Percentiles rank a stretch among this genome's conserved stretches.
These are phyloP conservation scores for Neotoxoptera formosana DNA, from an alignment of 1,140 invertebrate genomes.

Conservation along the genomic window DNA sequence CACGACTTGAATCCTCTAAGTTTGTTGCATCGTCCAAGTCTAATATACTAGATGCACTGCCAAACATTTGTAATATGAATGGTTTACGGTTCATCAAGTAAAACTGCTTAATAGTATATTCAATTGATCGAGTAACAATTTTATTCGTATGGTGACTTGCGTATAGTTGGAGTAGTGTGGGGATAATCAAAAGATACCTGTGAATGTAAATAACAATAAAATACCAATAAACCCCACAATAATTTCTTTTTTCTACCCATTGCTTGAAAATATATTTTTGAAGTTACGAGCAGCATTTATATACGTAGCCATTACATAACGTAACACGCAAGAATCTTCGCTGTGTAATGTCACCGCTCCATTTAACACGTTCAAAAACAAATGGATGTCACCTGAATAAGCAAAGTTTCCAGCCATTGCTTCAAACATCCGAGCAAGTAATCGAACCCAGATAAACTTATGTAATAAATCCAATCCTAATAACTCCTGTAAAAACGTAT, in stretches of 20 bases:
- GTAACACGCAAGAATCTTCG: constrained; percentile 93
- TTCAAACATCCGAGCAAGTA: constrained; percentile 97
- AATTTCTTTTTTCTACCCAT: constrained; percentile 72
- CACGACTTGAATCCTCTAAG: constrained; percentile 81
- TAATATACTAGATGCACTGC: constrained; percentile 93
- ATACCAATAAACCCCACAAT: neutral
- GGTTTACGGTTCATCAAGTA: constrained; percentile 98
- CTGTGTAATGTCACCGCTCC: constrained; percentile 96
- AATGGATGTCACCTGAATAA: constrained; percentile 94
- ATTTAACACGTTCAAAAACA: constrained; percentile 98
- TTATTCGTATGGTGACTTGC: constrained; percentile 97
- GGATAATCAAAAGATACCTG: constrained; percentile 96
- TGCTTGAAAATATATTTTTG: constrained; percentile 98
- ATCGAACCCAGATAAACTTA: constrained; percentile 97
- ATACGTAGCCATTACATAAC: constrained; percentile 95
- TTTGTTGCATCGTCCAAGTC: constrained; percentile 89
- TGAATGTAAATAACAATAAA: constrained; percentile 57
- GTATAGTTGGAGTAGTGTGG: constrained; percentile 94
- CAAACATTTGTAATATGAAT: constrained; percentile 99
- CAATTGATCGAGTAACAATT: constrained; percentile 91
- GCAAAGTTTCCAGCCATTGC: constrained; percentile 98
- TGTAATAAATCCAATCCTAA: constrained; percentile 95
- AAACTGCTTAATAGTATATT: constrained; percentile 98
- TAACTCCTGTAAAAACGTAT: constrained; percentile 72
- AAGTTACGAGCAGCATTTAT: constrained; percentile 98